Evolutionary conservation across 1,140 invertebrate species (phyloP).

Genomic region (Catajapyx aquilonaris): DNA sequence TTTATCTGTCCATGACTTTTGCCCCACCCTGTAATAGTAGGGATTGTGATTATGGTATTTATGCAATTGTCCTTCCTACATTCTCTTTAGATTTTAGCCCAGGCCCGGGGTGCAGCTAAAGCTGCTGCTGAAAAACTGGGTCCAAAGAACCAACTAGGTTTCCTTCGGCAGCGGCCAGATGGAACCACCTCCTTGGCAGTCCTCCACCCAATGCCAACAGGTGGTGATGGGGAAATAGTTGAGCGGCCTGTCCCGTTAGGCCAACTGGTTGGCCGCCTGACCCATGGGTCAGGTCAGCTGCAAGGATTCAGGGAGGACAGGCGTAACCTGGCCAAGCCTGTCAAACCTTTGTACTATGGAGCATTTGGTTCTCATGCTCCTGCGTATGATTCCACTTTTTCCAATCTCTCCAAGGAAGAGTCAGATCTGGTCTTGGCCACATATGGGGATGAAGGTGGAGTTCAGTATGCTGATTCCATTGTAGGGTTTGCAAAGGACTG

Average conservation of each 20-base stretch:
- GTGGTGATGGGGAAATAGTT: conserved; percentile 47
- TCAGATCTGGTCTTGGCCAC: conserved; percentile 76
- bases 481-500: conserved; percentile 63
- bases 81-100: conserved; percentile 50
- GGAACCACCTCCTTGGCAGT: conserved; percentile 75
- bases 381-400: conserved; percentile 83
- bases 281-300: conserved; percentile 45
- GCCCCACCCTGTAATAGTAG: no score
- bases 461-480: conserved; percentile 67
- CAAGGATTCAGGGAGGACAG: conserved; percentile 66
- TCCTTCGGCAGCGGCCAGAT: conserved; percentile 53
- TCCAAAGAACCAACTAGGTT: conserved; percentile 45
- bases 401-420: conserved; percentile 82
- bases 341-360: conserved; percentile 82
- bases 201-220: conserved; percentile 55
- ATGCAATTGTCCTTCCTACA: no score
- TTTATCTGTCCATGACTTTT: no score
- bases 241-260: conserved; percentile 67
- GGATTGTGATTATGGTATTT: no score
- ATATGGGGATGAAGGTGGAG: conserved; percentile 72
- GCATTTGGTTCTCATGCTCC: conserved; percentile 90
- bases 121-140: conserved; percentile 39
- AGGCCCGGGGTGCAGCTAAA: conserved; percentile 41
- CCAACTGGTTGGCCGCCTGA: conserved; percentile 54
- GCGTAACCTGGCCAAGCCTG: conserved; percentile 61